phyloP scores from a whole-genome alignment of 1,140 invertebrate species.

The Aethina tumida region DNA sequence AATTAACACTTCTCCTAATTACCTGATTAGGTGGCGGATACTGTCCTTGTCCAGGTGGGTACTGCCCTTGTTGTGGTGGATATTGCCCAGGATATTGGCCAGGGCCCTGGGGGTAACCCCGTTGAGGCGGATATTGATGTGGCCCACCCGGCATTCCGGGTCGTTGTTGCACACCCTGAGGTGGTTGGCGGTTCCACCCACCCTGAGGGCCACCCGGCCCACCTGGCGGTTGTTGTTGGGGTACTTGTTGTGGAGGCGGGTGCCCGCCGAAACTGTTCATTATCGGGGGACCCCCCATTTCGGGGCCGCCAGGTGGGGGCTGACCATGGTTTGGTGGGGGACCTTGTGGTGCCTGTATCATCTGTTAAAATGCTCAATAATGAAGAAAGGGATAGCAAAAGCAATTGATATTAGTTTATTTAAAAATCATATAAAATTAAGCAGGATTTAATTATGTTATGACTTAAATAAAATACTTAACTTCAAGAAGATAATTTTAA shows the following conservation, averaged over 20 bases:
- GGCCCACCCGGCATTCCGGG: conserved; percentile 14
- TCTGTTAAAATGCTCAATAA: background rate
- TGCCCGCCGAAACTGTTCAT: conserved; percentile 20
- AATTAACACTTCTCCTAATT: no score
- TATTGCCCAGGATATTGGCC: conserved; percentile 42
- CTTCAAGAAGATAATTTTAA: no score
- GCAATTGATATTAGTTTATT: no score
- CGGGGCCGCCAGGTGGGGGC: conserved; percentile 10
- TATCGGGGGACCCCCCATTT: background rate
- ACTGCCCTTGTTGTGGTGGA: conserved; percentile 38
- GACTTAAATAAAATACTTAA: no score
- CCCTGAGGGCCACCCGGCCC: conserved; percentile 29
- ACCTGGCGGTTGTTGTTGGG: conserved; percentile 37
- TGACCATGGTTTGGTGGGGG: conserved; percentile 23
- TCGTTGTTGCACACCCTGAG: no score
- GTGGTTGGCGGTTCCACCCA: no score
- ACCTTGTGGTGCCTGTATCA: conserved; percentile 34
- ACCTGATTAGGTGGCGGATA: conserved; percentile 36
- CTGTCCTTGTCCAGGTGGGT: conserved; percentile 39
- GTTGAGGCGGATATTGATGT: conserved; percentile 47
- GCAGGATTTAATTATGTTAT: conserved; percentile 7
- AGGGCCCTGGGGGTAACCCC: conserved; percentile 44
- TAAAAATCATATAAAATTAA: no score
- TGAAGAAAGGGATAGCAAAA: background rate
- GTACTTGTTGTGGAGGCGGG: conserved; percentile 34